These are phyloP conservation scores for Phyllostomus hastatus DNA, from an alignment of 2,113 vertebrate genomes.

Conservation along the genomic window DNA sequence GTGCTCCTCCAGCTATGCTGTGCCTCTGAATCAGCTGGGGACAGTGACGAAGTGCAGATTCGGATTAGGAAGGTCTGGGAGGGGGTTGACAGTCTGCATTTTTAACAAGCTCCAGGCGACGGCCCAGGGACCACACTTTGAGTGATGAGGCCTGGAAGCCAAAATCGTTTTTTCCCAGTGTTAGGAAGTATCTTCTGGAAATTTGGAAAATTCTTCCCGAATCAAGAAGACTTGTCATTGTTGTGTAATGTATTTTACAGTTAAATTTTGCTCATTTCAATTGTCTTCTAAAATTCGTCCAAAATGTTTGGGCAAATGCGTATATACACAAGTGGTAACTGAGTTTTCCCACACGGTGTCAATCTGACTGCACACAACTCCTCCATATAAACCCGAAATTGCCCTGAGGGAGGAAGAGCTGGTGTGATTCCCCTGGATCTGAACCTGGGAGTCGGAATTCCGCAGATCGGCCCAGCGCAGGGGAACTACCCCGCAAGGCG, in stretches of 20 bases:
- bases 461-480: neutral
- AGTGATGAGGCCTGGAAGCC: neutral
- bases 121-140: neutral
- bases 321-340: neutral
- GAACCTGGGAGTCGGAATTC: neutral
- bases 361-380: neutral
- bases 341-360: neutral
- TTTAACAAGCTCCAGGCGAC: neutral
- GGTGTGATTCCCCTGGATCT: neutral
- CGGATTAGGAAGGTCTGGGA: neutral
- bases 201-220: neutral
- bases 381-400: neutral
- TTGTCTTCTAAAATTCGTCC: neutral
- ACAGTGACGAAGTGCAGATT: neutral
- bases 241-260: neutral
- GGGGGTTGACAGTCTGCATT: neutral
- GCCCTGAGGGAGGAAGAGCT: neutral
- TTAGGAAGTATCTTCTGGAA: neutral
- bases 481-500: neutral
- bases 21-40: neutral
- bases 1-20: neutral
- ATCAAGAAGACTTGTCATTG: neutral
- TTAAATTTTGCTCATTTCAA: neutral
- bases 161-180: neutral
- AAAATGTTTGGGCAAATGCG: neutral